Percentiles rank a stretch among this genome's conserved stretches.
These are phyloP conservation scores for Rhopalosiphum nymphaeae DNA, from an alignment of 2,888 invertebrate genomes.

Conservation along the genomic window DNA sequence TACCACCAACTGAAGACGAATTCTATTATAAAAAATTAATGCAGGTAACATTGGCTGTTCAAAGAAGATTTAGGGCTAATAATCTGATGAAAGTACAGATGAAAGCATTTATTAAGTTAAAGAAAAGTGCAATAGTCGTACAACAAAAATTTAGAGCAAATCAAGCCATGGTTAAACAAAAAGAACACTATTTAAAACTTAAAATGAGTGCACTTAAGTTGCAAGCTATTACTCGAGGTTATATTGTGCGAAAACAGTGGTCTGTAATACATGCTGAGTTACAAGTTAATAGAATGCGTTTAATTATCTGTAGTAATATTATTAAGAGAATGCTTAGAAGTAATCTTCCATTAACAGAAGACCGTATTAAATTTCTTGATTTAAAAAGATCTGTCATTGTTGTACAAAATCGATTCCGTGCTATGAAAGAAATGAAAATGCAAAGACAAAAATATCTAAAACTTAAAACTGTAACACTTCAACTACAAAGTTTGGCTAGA, in stretches of 20 bases:
- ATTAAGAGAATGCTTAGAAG: constrained; percentile 36
- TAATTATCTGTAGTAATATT: constrained; percentile 4
- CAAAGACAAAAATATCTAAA: constrained; percentile 35
- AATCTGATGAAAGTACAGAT: constrained; percentile 40
- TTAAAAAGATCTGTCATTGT: constrained; percentile 14
- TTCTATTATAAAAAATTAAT: constrained; percentile 25
- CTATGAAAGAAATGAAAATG: constrained; percentile 18
- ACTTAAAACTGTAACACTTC: constrained; percentile 32
- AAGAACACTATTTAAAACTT: constrained; percentile 28
- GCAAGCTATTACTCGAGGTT: constrained; percentile 42
- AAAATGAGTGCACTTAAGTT: constrained; percentile 38
- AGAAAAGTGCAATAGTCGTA: constrained; percentile 30
- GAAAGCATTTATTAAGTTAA: constrained; percentile 3
- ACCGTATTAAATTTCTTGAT: constrained; percentile 20
- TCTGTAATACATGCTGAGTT: neutral
- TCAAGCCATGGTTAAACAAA: constrained; percentile 42
- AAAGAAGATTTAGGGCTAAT: constrained; percentile 61
- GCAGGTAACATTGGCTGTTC: constrained; percentile 36
- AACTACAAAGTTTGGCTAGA: constrained; percentile 53
- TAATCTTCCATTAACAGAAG: constrained; percentile 43
- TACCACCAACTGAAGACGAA: constrained; percentile 43
- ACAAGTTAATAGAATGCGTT: neutral
- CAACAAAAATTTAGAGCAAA: constrained; percentile 63
- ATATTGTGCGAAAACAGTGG: constrained; percentile 27
- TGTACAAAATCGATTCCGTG: constrained; percentile 57